Evolutionary conservation across 2,888 invertebrate genomes (phyloP), one percentile per base, ranked within the genome.

Genomic region (Timema podura): DNA sequence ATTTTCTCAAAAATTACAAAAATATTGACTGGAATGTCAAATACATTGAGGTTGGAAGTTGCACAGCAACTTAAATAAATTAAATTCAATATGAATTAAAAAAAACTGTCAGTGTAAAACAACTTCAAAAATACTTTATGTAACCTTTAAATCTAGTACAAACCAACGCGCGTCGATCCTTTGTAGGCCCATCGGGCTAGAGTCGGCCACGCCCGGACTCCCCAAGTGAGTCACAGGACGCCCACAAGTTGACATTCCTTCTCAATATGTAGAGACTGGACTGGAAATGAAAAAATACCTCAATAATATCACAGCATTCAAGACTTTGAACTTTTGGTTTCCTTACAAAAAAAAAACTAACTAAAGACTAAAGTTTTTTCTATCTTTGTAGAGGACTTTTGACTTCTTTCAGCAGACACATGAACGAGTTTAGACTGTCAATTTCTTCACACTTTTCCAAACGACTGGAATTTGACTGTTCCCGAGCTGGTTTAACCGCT

Each of bases 381-480:
- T 80, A 82, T 77, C 85, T 85, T 77, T 79, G 78, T 54, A 81
- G 73, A 30, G 80, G 78, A 74, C 76, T 74, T 76, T 87, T 88
- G 74, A 88, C 84, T 79, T 82, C 83, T 78, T 85, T 86, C 78
- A 89, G 81, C 80, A 88, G 84, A 76, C 83, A 84, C 84, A 89
- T 88, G 81, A 89, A 89, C 78, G 82, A 83, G 82, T 89, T 86
- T 79, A 89, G 79, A 76, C 87, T 87, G 79, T 84, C 84, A 78
- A 89, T 83, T 80, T 88, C 89, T 78, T 86, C 85, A 69, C 79
- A 81, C 5, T 76, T 68, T 15, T 75, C 75, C 46, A 30, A 30
- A 30, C 30, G 76, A 75, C 77, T 70, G 74, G 71, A 47, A 72
- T 72, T 48, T 69, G 51, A 66, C 71, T 68, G 45, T 67, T 45